Conservation (phyloP, 2,113 vertebrate genomes). For the Ctenomys sociabilis region DNA sequence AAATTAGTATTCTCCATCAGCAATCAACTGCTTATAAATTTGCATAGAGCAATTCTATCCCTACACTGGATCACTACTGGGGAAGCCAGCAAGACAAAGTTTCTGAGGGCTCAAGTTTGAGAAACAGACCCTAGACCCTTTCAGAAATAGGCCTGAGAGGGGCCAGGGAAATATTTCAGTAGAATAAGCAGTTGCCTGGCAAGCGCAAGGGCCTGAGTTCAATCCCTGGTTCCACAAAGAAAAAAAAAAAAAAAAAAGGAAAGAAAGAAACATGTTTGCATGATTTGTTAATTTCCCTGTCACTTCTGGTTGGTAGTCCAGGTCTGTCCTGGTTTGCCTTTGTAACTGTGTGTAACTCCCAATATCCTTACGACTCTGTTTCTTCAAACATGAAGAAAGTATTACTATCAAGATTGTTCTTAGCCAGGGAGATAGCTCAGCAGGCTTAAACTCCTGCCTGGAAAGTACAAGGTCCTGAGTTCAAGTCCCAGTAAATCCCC, state of each 20-base stretch:
- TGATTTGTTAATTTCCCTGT: slow-evolving; percentile 32
- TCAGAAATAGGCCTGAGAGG: not conserved
- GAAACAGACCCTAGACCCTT: not conserved
- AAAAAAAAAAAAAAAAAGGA: too few relatives aligned
- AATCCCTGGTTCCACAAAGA: too few relatives aligned
- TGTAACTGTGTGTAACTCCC: not conserved
- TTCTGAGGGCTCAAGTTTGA: slow-evolving; percentile 27
- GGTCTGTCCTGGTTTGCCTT: not conserved
- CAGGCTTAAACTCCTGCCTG: too few relatives aligned
- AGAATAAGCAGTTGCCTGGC: too few relatives aligned
- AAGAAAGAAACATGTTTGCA: not conserved
- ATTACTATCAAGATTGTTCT: not conserved
- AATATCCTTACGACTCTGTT: not conserved
- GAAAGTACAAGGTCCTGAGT: too few relatives aligned
- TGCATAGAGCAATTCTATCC: not conserved
- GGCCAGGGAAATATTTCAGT: too few relatives aligned
- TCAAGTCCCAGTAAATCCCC: too few relatives aligned
- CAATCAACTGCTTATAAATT: slow-evolving; percentile 46
- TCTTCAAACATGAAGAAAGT: slow-evolving; percentile 25
- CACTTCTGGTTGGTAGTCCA: slow-evolving; percentile 1
- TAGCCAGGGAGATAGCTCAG: not conserved
- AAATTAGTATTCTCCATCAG: slow-evolving; percentile 53
- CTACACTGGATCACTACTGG: not conserved
- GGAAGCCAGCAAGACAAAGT: slow-evolving; percentile 31
- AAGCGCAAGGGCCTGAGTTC: too few relatives aligned